Conservation (phyloP, 2,888 invertebrate genomes). For the Lasioglossum figueresi region DNA sequence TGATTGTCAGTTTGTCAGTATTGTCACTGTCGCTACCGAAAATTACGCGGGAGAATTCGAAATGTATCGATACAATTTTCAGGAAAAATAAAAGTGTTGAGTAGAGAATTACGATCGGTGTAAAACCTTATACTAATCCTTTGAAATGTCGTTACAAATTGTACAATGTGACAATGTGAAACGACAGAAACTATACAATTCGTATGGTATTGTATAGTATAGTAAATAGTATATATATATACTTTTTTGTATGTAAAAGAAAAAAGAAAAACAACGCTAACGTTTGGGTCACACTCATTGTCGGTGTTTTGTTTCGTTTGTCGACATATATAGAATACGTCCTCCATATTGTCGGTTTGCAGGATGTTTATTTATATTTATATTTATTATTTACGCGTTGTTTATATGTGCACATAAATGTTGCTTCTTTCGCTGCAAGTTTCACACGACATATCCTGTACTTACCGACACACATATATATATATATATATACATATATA, state of each 20-base stretch:
- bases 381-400: neutral
- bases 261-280: neutral
- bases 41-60: slow-evolving; percentile 38
- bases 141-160: too few relatives aligned
- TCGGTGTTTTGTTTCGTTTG: neutral
- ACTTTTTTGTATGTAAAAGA: neutral
- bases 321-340: neutral
- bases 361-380: neutral
- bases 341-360: neutral
- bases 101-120: neutral
- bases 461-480: neutral
- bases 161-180: neutral
- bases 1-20: slow-evolving; percentile 47
- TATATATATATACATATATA: too few relatives aligned
- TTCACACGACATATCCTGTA: neutral
- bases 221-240: too few relatives aligned
- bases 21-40: neutral
- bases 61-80: neutral
- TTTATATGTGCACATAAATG: neutral
- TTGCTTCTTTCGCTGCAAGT: too few relatives aligned
- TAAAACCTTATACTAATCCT: neutral
- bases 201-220: neutral
- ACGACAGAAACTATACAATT: neutral
- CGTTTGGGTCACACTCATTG: neutral
- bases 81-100: neutral